Conservation (phyloP, 2,888 invertebrate genomes). For the Lochmaea capreae region DNA sequence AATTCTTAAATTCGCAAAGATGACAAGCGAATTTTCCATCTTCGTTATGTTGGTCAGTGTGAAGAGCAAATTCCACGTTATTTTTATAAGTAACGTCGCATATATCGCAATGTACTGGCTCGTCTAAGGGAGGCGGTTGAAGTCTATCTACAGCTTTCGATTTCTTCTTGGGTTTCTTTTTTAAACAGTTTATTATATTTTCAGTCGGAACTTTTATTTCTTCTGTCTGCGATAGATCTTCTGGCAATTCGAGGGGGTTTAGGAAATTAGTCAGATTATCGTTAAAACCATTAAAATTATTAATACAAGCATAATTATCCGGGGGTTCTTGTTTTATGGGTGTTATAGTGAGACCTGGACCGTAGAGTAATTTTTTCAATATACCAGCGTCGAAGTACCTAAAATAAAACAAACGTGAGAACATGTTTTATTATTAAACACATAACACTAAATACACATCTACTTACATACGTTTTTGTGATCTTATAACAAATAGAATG, state of each 20-base stretch:
- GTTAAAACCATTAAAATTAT: conserved; percentile 14
- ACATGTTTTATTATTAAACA: conserved; percentile 6
- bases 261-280: conserved; percentile 32
- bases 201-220: conserved; percentile 1
- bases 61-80: conserved; percentile 58
- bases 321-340: conserved; percentile 46
- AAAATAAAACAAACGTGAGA: conserved; percentile 46
- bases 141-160: conserved; percentile 35
- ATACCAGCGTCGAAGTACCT: conserved; percentile 52
- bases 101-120: conserved; percentile 60
- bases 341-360: conserved; percentile 51
- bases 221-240: conserved; percentile 12
- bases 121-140: conserved; percentile 53
- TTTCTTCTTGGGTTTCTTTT: conserved; percentile 39
- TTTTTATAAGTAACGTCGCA: conserved; percentile 59
- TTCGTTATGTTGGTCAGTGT: conserved; percentile 56
- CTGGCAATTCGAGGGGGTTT: conserved; percentile 34
- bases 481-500: background rate
- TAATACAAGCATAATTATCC: conserved; percentile 15
- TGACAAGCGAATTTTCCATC: conserved; percentile 59
- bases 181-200: conserved; percentile 48
- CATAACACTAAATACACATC: conserved; percentile 29
- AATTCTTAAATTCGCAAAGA: conserved; percentile 57
- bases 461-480: conserved; percentile 20
- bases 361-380: conserved; percentile 53